Base-by-base conservation (phyloP, 2,113 vertebrate species). In the Talpa occidentalis region DNA sequence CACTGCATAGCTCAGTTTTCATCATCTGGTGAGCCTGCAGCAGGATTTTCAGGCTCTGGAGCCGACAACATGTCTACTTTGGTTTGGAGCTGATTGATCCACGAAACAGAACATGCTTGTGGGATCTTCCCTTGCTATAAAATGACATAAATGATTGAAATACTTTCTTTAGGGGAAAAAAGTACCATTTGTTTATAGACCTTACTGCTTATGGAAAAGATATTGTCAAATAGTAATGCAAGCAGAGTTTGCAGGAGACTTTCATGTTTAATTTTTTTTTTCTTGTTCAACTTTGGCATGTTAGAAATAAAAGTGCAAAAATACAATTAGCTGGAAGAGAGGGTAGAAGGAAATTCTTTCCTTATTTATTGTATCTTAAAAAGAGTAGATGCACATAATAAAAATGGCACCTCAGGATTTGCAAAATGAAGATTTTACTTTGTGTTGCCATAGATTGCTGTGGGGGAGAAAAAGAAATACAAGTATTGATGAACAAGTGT, bases 41-140 rank as follows among this genome's bases (percentile, higher is more conserved):
- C 98, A 98, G 98, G 98, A 98, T 99, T 99, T 98, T 98, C 97
- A 89, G 98, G 98, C 99, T 98, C 98, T 98, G 98, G 98, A 99
- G 99, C 99, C 98, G 97, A 98, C 97, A 98, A 98, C 97, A 96
- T 98, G 98, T 99, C 98, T 98, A 97, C 98, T 99, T 98, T 93
- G 97, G 98, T 99, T 99, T 98, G 97, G 99, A 99, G 98, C 98
- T 99, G 99, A 99, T 99, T 99, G 99, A 99, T 99, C 98, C 98
- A 95, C 95, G 19, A 98, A 98, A 97, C 91, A 90, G 96, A 98
- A 98, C 97, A 98, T 95, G 98, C 99, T 98, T 98, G 98, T 98
- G 98, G 98, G 98, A 98, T 98, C 98, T 98, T 98, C 94, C 72
- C 84, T 97, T 97, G 87, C 96, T 97, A 94, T 97, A 97, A 97